Evolutionary conservation across 2,113 vertebrate genomes (phyloP).

Genomic region (Tachycineta bicolor): DNA sequence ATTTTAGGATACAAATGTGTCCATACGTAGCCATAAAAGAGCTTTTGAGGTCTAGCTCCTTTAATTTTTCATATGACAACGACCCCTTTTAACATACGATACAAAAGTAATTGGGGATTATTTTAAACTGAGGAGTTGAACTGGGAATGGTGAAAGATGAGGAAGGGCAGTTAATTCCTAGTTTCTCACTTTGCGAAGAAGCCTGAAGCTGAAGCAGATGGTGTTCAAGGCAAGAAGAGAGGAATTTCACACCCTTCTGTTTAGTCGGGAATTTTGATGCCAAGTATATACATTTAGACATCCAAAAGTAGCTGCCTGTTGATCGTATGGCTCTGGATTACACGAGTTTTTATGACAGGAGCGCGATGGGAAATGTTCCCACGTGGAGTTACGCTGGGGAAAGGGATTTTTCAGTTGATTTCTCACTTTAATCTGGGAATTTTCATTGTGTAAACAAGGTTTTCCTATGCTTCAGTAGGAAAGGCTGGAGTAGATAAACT

Average conservation of each 20-base stretch:
- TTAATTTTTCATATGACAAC: not conserved
- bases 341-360: accelerated
- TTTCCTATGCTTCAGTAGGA: not conserved
- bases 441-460: not conserved
- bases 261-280: not conserved
- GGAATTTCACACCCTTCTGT: not conserved
- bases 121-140: not conserved
- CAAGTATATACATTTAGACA: not conserved
- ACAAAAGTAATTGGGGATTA: not conserved
- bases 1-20: not conserved
- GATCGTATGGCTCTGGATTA: not conserved
- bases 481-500: not conserved
- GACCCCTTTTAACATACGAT: not conserved
- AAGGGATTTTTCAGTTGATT: not conserved
- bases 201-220: not conserved
- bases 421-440: not conserved
- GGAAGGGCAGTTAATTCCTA: not conserved
- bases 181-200: not conserved
- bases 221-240: not conserved
- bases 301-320: not conserved
- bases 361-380: accelerated
- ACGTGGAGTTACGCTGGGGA: accelerated
- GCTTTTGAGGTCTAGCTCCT: not conserved
- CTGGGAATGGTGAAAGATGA: not conserved
- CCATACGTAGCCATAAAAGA: accelerated